Percentiles rank a stretch among this genome's conserved stretches.
Conservation (phyloP, 2,888 invertebrate species). For the Drosophila putrida region DNA sequence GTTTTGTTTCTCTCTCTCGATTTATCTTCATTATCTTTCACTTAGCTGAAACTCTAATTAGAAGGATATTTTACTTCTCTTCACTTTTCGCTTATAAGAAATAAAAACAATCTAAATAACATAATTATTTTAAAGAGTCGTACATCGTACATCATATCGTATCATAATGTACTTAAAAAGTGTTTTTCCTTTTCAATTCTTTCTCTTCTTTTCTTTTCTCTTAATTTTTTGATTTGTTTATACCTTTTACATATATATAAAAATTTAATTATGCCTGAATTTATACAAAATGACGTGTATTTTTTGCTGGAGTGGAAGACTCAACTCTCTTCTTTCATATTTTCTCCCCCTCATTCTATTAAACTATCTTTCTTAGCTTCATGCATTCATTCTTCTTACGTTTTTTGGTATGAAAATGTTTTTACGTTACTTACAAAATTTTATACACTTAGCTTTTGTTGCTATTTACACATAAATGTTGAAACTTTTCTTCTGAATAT, state of each 20-base stretch:
- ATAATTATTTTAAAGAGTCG: slow-evolving; percentile 42
- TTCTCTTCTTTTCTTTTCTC: slow-evolving; percentile 46
- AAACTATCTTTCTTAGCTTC: slow-evolving; percentile 8
- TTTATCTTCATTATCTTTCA: slow-evolving; percentile 6
- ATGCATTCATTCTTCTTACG: slow-evolving; percentile 7
- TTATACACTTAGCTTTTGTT: slow-evolving; percentile 33
- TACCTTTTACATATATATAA: slow-evolving; percentile 54
- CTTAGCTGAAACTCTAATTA: slow-evolving; percentile 48
- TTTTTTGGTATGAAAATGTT: slow-evolving; percentile 58
- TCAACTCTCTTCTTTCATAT: slow-evolving; percentile 60
- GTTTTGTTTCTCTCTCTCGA: slow-evolving; percentile 13
- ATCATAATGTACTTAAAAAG: slow-evolving; percentile 46
- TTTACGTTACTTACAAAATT: slow-evolving; percentile 51
- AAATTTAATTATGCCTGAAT: slow-evolving; percentile 45
- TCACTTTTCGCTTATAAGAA: slow-evolving; percentile 41
- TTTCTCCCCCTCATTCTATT: slow-evolving; percentile 1
- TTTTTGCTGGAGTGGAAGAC: slow-evolving; percentile 64
- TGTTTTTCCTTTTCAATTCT: slow-evolving; percentile 27
- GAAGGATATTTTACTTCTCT: slow-evolving; percentile 39
- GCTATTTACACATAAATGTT: slow-evolving; percentile 53
- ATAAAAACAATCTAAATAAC: slow-evolving; percentile 48
- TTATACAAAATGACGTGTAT: slow-evolving; percentile 49
- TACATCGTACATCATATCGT: slow-evolving; percentile 35
- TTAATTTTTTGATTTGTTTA: slow-evolving; percentile 13
- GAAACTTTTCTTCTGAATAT: slow-evolving; percentile 24